phyloP scores from a whole-genome alignment of 2,888 invertebrate genomes.

The Schizotus pectinicornis region DNA sequence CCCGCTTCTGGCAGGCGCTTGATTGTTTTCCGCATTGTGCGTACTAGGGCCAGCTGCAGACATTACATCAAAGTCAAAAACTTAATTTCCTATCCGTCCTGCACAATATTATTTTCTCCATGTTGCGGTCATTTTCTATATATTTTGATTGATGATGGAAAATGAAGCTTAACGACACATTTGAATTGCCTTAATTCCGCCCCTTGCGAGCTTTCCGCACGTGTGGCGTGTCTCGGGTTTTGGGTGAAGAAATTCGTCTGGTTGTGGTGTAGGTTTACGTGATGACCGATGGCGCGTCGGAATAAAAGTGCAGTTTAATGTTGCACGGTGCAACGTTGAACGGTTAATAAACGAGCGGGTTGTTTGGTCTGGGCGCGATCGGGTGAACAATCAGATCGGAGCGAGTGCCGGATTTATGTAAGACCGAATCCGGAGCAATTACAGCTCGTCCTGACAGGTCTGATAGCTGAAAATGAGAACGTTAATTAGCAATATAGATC shows the following conservation, averaged over 20 bases:
- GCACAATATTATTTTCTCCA: constrained; percentile 53
- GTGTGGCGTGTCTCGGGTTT: neutral
- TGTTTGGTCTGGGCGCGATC: constrained; percentile 22
- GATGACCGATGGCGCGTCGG: constrained; percentile 23
- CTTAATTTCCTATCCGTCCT: constrained; percentile 56
- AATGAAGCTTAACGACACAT: constrained; percentile 26
- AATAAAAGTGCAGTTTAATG: constrained; percentile 21
- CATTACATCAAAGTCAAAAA: constrained; percentile 57
- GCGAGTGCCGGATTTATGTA: constrained; percentile 31
- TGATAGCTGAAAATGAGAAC: constrained; percentile 56
- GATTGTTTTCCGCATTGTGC: constrained; percentile 19
- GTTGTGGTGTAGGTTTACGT: constrained; percentile 8
- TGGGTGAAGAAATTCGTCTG: neutral
- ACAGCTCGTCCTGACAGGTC: constrained; percentile 49
- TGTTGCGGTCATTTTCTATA: constrained; percentile 48
- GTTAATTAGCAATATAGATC: constrained; percentile 60
- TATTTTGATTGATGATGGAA: constrained; percentile 48
- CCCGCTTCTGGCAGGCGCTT: constrained; percentile 8
- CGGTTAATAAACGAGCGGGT: constrained; percentile 21
- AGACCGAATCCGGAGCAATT: constrained; percentile 43
- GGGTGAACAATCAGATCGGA: constrained; percentile 25
- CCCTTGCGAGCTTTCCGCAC: neutral
- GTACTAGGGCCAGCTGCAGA: constrained; percentile 29
- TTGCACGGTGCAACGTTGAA: constrained; percentile 15
- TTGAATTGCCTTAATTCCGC: constrained; percentile 10